phyloP scores from a whole-genome alignment of 2,113 vertebrate species.

The Misgurnus anguillicaudatus region DNA sequence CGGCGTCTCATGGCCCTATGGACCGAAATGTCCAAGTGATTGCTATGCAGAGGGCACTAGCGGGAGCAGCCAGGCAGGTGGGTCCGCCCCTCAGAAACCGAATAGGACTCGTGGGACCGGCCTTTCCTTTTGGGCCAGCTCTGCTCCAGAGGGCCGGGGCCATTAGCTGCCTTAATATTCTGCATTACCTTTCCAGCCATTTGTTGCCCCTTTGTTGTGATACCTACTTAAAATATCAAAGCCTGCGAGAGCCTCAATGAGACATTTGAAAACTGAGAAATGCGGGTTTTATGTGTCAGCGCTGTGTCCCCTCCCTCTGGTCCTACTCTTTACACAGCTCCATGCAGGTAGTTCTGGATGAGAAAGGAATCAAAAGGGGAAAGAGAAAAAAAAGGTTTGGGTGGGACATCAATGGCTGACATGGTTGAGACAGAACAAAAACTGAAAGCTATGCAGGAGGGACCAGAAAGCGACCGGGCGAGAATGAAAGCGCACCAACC shows the following conservation, averaged over 20 bases:
- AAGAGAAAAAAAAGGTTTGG: constrained; percentile 68
- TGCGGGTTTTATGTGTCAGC: constrained; percentile 86
- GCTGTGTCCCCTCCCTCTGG: constrained; percentile 69
- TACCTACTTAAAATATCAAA: constrained; percentile 94
- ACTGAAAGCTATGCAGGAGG: constrained; percentile 75
- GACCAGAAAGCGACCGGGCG: constrained; percentile 49
- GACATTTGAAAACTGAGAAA: constrained; percentile 91
- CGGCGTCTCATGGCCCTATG: constrained; percentile 11
- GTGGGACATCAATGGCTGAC: constrained; percentile 78
- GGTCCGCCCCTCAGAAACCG: constrained; percentile 76
- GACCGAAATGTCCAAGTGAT: constrained; percentile 48
- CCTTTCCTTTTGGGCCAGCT: constrained; percentile 72
- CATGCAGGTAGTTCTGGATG: constrained; percentile 73
- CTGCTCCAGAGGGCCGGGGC: constrained; percentile 69
- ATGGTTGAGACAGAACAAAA: constrained; percentile 77
- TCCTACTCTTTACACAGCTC: constrained; percentile 59
- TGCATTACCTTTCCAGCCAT: constrained; percentile 76
- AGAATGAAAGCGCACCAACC: constrained; percentile 80
- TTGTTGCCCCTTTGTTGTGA: constrained; percentile 84
- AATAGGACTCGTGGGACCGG: constrained; percentile 83
- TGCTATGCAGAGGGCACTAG: constrained; percentile 58
- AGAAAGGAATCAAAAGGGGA: constrained; percentile 74
- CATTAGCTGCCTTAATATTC: constrained; percentile 74
- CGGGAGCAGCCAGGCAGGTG: constrained; percentile 68
- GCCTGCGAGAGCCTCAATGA: constrained; percentile 82